Evolutionary conservation across 2,888 invertebrate genomes (phyloP), one percentile per base, ranked within the genome.

Genomic region (Alentia gelatinosa): DNA sequence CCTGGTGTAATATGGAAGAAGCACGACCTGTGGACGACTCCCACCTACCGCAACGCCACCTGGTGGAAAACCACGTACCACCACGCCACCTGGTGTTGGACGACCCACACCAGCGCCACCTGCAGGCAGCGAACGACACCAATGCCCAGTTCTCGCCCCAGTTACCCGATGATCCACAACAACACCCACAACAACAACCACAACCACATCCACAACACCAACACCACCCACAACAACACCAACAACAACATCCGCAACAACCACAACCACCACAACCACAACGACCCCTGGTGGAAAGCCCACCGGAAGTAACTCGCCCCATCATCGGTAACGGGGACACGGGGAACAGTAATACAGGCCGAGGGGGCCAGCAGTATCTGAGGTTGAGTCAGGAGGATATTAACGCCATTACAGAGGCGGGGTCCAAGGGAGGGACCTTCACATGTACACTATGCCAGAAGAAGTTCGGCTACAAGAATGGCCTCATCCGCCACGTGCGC

Each of bases 401-500:
- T 23, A 86, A 86, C 35, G 86, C 86, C 7, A 86, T 86, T 1
- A 86, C 86, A 4, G 89, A 89, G 26, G 89, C 63, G 0, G 89
- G 68, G 3, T 86, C 86, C 75, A 90, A 90, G 33, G 90, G 75
- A 0, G 93, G 93, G 5, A 92, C 92, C 30, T 93, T 92, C 86
- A 92, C 92, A 37, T 94, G 94, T 90, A 93, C 94, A 1, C 92
- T 94, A 15, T 94, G 94, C 92, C 92, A 93, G 40, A 94, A 94
- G 89, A 93, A 93, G 79, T 94, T 94, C 75, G 94, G 94, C 63
- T 94, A 94, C 91, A 94, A 94, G 91, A 94, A 94, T 88, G 94
- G 94, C 30, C 93, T 95, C 19, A 94, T 94, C 7, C 92, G 94
- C 12, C 95, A 95, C 90, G 93, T 94, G 19, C 93, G 94, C 39